Base-by-base conservation (phyloP, 2,113 vertebrate genomes). In the Holacanthus passer region DNA sequence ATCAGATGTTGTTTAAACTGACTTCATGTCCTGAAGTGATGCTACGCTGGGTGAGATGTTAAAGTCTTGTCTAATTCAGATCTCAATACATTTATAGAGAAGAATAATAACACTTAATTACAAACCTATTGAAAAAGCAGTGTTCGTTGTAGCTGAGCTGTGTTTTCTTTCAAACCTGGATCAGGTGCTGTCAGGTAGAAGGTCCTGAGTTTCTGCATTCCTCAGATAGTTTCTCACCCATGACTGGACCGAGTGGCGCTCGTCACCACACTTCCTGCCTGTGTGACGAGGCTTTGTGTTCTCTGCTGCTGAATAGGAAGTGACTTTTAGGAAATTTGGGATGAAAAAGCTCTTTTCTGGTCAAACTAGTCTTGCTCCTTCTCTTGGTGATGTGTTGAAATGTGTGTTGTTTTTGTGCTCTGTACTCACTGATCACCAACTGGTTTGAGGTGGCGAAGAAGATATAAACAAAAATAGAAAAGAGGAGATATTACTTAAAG, bases 121-220 rank as follows among this genome's bases (percentile, higher is more conserved):
- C n/a, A n/a, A n/a, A n/a, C n/a, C n/a, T n/a, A n/a, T n/a, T n/a
- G n/a, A n/a, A n/a, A n/a, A n/a, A 48, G 12, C 35, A 41, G 37
- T 74, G 12, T 58, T 55, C 60, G 47, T 29, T 24, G 19, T 32
- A n/a, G 7, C 6, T 13, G 56, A 0, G 12, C 66, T 32, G 73
- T 73, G 75, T 73, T 89, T 66, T 73, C 41, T 63, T 75, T 66
- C 52, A 56, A 74, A 58, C 39, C 27, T 63, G 31, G 16, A 12
- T 50, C 71, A 56, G 56, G 63, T 64, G 73, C 47, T 3, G 7
- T 13, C 2, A 31, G n/a, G 63, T 20, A 4, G 85, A 69, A 31
- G 5, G 50, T 82, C 91, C 83, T 43, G 93, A 86, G 43, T 77
- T 79, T 88, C 89, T 75, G 31, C 93, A 94, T 94, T 94, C 92